Evolutionary conservation across 2,797 vertebrate species (phyloP), one percentile per base, ranked within the genome.

Genomic region (Limnodromus scolopaceus): DNA sequence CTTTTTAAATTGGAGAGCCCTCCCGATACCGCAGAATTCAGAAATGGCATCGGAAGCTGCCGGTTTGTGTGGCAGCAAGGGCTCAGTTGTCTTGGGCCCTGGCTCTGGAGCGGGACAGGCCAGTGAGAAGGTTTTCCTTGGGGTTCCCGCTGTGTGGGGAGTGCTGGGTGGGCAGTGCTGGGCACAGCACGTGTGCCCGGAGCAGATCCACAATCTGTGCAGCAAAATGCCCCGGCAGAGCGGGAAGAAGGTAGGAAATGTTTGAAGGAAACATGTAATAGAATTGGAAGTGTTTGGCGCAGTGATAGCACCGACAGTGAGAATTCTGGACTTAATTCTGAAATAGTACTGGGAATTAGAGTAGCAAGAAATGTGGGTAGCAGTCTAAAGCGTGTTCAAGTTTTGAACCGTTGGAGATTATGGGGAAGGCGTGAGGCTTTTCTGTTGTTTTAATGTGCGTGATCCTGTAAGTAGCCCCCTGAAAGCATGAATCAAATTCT

Each of bases 201-300:
- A 38, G n/a, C 16, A n/a, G 34, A 10, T 9, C 36, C 0, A 0
- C 45, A 2, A 1, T 1, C 30, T 13, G 43, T 4, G 0, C 1
- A 16, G 84, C 24, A 14, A 8, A n/a, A 3, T 1, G 30, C 27
- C 39, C 4, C 0, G 11, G 4, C 1, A 3, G 17, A 13, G 1
- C 27, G 9, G 79, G 41, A 53, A 34, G 76, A 60, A 79, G 70
- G 53, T 2, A 17, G 91, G 63, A 23, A 49, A 28, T 5, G 45
- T 14, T 54, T 34, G 14, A 76, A 74, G 18, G 53, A 75, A 68
- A 61, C 3, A 28, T 10, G 11, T 25, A 25, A 9, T 15, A 36
- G 76, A 34, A 28, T 4, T 64, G 11, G 18, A 27, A 58, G 69
- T 25, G 16, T 84, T 85, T 25, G 46, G 48, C 2, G 9, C 24